These are phyloP conservation scores for Clostera curtula DNA, from an alignment of 2,888 invertebrate genomes.

Conservation along the genomic window DNA sequence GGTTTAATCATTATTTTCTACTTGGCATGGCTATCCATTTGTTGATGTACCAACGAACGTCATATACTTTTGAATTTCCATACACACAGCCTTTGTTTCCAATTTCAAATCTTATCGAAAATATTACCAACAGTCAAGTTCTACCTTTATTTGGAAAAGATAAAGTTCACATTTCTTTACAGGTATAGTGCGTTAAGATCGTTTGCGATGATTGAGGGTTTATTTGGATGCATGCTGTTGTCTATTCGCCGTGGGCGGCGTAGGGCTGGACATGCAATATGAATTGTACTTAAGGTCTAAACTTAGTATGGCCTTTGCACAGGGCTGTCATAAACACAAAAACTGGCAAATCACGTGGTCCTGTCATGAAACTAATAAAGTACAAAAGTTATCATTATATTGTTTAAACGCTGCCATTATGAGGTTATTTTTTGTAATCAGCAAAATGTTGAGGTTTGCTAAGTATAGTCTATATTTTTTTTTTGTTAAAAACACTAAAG, in stretches of 20 bases:
- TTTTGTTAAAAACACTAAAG: no score
- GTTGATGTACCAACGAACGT: conserved; percentile 60
- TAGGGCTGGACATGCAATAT: conserved; percentile 62
- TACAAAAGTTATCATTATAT: no score
- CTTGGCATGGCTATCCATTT: conserved; percentile 45
- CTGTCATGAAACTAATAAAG: no score
- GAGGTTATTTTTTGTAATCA: no score
- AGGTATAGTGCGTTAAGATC: not conserved
- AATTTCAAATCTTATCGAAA: not conserved
- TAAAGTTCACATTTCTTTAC: conserved; percentile 10
- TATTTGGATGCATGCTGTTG: conserved; percentile 38
- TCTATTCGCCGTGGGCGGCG: conserved; percentile 60
- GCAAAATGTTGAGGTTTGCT: no score
- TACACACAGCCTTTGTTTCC: conserved; percentile 6
- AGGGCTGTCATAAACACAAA: no score
- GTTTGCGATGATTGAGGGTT: conserved; percentile 7
- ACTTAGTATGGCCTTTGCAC: conserved; percentile 29
- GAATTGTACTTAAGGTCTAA: conserved; percentile 47
- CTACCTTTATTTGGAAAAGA: not conserved
- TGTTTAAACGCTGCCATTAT: no score
- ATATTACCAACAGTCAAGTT: not conserved
- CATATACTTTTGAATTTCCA: conserved; percentile 59
- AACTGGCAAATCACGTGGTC: no score
- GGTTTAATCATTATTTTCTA: no score
- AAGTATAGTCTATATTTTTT: no score